Evolutionary conservation across 2,797 vertebrate genomes (phyloP), one percentile per base, ranked within the genome.

Genomic region (Thunnus albacares): DNA sequence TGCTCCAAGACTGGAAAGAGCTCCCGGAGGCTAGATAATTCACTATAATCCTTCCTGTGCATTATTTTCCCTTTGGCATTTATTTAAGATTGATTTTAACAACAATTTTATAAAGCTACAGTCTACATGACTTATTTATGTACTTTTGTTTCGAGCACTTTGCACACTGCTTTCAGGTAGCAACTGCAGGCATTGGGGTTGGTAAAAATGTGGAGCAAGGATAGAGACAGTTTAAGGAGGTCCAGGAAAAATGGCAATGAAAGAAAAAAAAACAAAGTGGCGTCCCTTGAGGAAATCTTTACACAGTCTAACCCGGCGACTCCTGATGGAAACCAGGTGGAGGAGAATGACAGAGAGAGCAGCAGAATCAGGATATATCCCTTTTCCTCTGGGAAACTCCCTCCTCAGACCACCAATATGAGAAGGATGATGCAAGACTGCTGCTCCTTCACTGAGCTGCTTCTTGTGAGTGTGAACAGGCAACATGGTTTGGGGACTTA

Each of bases 311-410:
- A 71, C 57, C 55, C 65, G 64, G 75, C 59, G 70, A 69, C 49
- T 64, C 71, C 83, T 92, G 89, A 96, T 95, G 85, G 84, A 87
- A 95, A 95, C 85, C 95, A 96, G 94, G 95, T 95, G 94, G 86
- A 71, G 70, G 60, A 79, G 73, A 68, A 91, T 35, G 84, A 85
- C 84, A 62, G 35, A 52, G 75, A 77, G 89, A 67, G 81, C 84
- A 88, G 78, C 78, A 69, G 78, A 80, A 71, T 87, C 89, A 87
- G 87, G 91, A 93, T 83, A 49, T 80, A 75, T 91, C 79, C 78
- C 66, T 86, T 85, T 91, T 90, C 89, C 86, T 83, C 66, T 43
- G 76, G 90, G 90, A 90, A 92, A 83, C 84, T 84, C 80, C 78
- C 81, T 85, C 61, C 70, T 71, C 47, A 82, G 79, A 88, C 83